Conservation (phyloP, 92 coral and sea anemone genomes). For the Epizoanthus fatuus region DNA sequence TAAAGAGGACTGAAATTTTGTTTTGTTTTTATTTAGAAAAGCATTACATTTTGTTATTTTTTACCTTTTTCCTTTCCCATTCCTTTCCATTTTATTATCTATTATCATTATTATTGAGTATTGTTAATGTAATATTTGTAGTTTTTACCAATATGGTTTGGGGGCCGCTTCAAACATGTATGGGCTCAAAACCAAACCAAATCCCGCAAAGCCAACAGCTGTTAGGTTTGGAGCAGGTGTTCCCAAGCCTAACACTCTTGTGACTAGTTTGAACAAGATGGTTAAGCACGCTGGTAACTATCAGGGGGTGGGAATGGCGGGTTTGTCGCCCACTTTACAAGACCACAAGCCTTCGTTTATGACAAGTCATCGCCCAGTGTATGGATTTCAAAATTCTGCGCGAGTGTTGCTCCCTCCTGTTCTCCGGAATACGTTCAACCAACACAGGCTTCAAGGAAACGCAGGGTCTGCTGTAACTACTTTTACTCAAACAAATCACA, state of each 20-base stretch:
- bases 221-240: background rate
- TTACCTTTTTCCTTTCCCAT: too few relatives aligned
- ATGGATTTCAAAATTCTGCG: background rate
- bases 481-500: background rate
- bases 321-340: background rate
- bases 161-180: background rate
- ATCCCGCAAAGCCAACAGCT: background rate
- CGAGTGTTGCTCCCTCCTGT: background rate
- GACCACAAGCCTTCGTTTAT: background rate
- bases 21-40: too few relatives aligned
- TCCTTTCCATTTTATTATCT: too few relatives aligned
- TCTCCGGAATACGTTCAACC: background rate
- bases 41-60: too few relatives aligned
- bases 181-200: conserved; percentile 4
- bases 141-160: background rate
- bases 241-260: conserved; percentile 5
- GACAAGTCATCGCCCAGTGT: background rate
- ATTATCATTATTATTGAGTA: too few relatives aligned
- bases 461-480: background rate
- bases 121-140: too few relatives aligned
- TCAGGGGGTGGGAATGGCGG: background rate
- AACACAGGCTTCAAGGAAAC: background rate
- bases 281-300: background rate
- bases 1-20: too few relatives aligned
- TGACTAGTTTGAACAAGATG: background rate